Evolutionary conservation across 2,113 vertebrate species (phyloP), one percentile per base, ranked within the genome.

Genomic region (Sturnus vulgaris): DNA sequence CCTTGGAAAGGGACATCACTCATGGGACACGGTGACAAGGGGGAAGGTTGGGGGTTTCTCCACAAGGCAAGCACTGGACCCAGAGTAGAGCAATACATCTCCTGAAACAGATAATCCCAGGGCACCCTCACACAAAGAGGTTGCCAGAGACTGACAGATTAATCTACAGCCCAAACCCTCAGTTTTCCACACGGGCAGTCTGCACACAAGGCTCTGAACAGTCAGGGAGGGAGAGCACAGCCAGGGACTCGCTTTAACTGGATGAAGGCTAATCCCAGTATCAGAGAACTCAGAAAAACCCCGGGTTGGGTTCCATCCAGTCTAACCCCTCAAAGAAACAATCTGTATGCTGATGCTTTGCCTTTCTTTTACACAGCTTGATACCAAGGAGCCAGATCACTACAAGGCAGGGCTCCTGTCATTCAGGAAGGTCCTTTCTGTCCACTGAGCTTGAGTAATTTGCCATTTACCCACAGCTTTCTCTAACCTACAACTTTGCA

Each of bases 181-280:
- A 6, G 4, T 23, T 70, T 35, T 65, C 40, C 78, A 89, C 37
- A 37, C 18, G 82, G 20, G 60, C 88, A 89, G 37, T 56, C 49
- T 30, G 27, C 14, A 79, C n/a, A 27, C n/a, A 39, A 39, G 46
- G 75, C 66, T 92, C 53, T 61, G 39, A 85, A 69, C 31, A 93
- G 82, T 13, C 77, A 86, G n/a, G 35, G 31, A 92, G 61, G 69
- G 39, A 86, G 86, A 73, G 40, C 46, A 57, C 2, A 85, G 70
- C 2, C 1, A 79, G 27, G 69, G 87, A 91, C 71, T 97, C 73
- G 0, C 39, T 97, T 97, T 96, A 96, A 96, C 87, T 82, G 94
- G 95, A 96, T 97, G 92, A 97, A 90, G 63, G 75, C 66, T 96
- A 97, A 97, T 96, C 94, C 95, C 30, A 66, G 82, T 90, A 96